Base-by-base conservation (phyloP, 2,888 invertebrate genomes). In the Sinelater perroti region DNA sequence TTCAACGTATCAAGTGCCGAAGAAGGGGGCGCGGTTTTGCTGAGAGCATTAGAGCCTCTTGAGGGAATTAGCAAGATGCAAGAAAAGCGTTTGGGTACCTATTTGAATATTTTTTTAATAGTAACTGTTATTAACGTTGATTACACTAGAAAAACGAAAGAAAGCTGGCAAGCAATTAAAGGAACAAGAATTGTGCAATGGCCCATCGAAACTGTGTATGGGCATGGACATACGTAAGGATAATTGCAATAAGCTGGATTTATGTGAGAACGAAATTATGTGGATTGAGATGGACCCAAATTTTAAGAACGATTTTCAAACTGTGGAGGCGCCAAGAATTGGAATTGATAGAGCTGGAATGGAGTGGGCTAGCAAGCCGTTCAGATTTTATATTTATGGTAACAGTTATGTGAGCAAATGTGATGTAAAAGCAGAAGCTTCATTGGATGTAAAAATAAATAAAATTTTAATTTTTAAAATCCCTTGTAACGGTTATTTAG, bases 141-240 rank as follows among this genome's bases (percentile, higher is more conserved):
- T 28, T n/a, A n/a, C n/a, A n/a, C 35, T 28, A 59, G 52, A 16
- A 16, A 31, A 50, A 3, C 18, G 36, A 30, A 58, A 55, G 35
- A 45, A n/a, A 8, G 26, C 10, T 4, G 47, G 24, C 7, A 73
- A 71, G 66, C 56, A 64, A 20, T 69, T 82, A 8, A 81, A 82
- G 65, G 56, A 68, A 1, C 78, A 82, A 46, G 83, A 88, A 61
- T 72, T 90, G n/a, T 85, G 87, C 56, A 88, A 87, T 74, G 90
- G 90, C 0, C 90, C 90, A 1, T 85, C 88, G 2, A 90, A 90
- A 74, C 74, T 90, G 6, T 90, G 89, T 65, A 84, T 86, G 54
- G 82, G 87, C 14, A 79, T 88, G 64, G 73, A 80, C 53, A 84
- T 90, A 42, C 79, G 77, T 4, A 86, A 83, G 71, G 75, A 75